Percentiles rank a stretch among this genome's conserved stretches.
These are phyloP conservation scores for Drosophila saltans DNA, from an alignment of 1,140 invertebrate species.

Conservation along the genomic window DNA sequence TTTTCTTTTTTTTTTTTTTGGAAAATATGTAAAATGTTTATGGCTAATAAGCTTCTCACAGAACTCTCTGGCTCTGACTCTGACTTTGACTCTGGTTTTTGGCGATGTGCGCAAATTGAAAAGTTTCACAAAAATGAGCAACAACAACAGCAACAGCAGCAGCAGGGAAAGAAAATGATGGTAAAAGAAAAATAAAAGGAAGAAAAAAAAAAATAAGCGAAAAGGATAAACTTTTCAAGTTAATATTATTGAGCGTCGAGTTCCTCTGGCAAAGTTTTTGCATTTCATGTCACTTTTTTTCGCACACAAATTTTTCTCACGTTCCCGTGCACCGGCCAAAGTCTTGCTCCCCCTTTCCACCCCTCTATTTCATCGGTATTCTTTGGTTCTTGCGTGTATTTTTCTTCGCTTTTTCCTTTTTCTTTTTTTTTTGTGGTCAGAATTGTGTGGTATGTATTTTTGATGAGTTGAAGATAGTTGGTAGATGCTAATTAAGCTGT, in stretches of 20 bases:
- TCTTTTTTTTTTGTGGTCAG: not conserved
- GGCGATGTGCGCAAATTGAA: slow-evolving; percentile 31
- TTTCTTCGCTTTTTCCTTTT: not conserved
- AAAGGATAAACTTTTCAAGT: slow-evolving; percentile 40
- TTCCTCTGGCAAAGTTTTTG: slow-evolving; percentile 28
- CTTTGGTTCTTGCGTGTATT: no score
- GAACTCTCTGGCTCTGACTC: slow-evolving; percentile 19
- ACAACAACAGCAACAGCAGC: not conserved
- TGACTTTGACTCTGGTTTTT: slow-evolving; percentile 2
- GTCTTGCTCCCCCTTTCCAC: no score
- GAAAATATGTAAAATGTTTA: slow-evolving; percentile 36
- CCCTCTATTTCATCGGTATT: no score
- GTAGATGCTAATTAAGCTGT: slow-evolving; percentile 19
- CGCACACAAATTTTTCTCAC: slow-evolving; percentile 20
- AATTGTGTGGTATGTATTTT: slow-evolving; percentile 8
- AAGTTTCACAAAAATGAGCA: slow-evolving; percentile 20
- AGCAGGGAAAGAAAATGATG: not conserved
- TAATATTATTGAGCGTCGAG: slow-evolving; percentile 33
- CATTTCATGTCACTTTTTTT: slow-evolving; percentile 29
- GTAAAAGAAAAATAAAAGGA: not conserved
- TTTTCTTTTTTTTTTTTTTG: no score
- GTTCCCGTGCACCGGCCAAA: not conserved
- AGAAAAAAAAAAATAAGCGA: not conserved
- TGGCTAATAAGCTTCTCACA: slow-evolving; percentile 43
- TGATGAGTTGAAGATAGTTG: slow-evolving; percentile 19